Evolutionary conservation across 2,888 invertebrate genomes (phyloP).

Genomic region (Brachynemurus nebulosus): DNA sequence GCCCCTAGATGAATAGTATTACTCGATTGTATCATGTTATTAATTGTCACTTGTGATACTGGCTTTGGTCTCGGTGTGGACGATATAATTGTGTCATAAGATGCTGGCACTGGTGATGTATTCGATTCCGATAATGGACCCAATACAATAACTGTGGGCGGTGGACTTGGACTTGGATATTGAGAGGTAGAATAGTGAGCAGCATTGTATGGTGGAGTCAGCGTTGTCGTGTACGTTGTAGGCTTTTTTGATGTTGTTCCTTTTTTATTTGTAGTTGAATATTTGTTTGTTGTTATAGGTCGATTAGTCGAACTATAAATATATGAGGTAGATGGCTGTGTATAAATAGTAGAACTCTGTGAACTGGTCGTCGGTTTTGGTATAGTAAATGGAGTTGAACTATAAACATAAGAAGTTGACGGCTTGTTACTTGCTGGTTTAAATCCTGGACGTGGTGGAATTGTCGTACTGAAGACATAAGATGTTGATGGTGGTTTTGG

Average conservation of each 20-base stretch:
- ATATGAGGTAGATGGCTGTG: constrained; percentile 35
- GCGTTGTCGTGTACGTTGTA: constrained; percentile 23
- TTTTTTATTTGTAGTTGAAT: constrained; percentile 8
- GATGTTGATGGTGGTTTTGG: constrained; percentile 35
- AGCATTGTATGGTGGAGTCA: constrained; percentile 16
- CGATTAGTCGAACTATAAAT: constrained; percentile 29
- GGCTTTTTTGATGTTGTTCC: constrained; percentile 17
- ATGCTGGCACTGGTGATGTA: constrained; percentile 7
- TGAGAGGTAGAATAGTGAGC: constrained; percentile 23
- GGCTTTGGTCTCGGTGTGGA: constrained; percentile 29
- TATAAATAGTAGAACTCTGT: constrained; percentile 11
- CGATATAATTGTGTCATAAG: constrained; percentile 10
- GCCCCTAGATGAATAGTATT: constrained; percentile 34
- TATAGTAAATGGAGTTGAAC: constrained; percentile 14
- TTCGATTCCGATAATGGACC: constrained; percentile 32
- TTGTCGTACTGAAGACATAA: constrained; percentile 32
- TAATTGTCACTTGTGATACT: constrained; percentile 39
- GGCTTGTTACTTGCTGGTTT: constrained; percentile 15
- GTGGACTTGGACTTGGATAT: constrained; percentile 31
- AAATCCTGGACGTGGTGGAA: constrained; percentile 13
- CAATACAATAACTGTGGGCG: constrained; percentile 46
- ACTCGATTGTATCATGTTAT: constrained; percentile 45
- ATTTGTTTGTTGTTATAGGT: constrained; percentile 23
- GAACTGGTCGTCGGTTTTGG: constrained; percentile 16
- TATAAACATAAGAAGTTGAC: constrained; percentile 18